Conservation (phyloP, 2,797 vertebrate species). For the Argya squamiceps region DNA sequence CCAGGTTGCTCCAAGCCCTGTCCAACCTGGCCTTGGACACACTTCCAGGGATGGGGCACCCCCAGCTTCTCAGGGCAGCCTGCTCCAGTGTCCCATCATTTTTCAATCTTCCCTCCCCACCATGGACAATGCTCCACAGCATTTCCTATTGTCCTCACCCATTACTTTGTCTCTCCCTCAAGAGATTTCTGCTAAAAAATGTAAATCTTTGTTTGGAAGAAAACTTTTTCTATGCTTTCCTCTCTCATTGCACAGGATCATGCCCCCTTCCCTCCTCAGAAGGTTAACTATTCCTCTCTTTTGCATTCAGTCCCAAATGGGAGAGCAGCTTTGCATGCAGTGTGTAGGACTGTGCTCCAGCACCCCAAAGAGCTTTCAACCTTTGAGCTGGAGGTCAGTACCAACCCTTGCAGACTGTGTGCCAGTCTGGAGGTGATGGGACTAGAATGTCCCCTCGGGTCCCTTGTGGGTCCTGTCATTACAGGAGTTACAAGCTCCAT, state of each 20-base stretch:
- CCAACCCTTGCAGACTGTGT: background rate
- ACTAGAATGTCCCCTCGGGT: rapidly evolving
- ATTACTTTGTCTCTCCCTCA: background rate
- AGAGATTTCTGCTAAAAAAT: background rate
- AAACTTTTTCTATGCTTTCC: background rate
- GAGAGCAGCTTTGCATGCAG: background rate
- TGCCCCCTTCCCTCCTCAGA: background rate
- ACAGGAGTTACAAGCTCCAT: rapidly evolving
- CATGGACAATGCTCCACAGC: background rate
- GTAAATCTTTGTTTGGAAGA: background rate
- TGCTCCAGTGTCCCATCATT: background rate
- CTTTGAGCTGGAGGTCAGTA: background rate
- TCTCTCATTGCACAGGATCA: rapidly evolving
- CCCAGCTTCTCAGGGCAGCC: background rate
- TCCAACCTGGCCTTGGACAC: background rate
- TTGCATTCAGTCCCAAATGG: background rate
- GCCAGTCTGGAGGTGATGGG: background rate
- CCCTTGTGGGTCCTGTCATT: rapidly evolving
- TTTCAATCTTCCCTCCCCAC: background rate
- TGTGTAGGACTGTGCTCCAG: background rate
- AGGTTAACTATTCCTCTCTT: background rate
- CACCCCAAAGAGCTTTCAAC: background rate
- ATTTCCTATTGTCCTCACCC: background rate
- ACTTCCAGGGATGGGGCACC: background rate
- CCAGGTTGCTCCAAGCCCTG: background rate